Conservation (phyloP, 2,113 vertebrate genomes). For the Hippocampus abdominalis region DNA sequence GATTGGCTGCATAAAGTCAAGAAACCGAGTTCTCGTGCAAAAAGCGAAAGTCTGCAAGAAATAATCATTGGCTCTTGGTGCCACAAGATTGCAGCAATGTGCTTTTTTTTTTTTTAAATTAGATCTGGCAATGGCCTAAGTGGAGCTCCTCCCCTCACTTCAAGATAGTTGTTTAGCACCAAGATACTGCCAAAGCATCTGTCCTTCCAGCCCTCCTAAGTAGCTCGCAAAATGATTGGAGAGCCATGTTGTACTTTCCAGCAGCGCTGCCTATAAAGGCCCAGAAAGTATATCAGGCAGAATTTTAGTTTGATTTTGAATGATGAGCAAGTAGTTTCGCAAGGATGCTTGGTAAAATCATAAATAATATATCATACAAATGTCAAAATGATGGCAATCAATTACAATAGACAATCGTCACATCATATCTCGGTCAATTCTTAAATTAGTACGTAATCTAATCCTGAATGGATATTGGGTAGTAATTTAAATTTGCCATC, state of each 20-base stretch:
- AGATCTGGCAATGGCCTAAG: no score
- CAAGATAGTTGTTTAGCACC: no score
- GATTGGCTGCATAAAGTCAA: background rate
- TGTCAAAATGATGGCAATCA: background rate
- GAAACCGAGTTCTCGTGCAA: no score
- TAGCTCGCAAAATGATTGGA: background rate
- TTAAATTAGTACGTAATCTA: background rate
- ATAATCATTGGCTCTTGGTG: no score
- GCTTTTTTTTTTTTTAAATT: no score
- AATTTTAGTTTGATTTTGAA: background rate
- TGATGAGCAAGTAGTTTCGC: background rate
- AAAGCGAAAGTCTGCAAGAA: no score
- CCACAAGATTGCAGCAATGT: no score
- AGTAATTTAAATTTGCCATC: background rate
- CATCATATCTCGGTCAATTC: background rate
- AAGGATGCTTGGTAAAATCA: background rate
- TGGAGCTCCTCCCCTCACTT: no score
- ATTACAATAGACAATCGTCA: background rate
- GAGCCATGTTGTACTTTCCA: background rate
- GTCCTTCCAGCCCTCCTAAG: background rate
- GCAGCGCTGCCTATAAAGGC: background rate
- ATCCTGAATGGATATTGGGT: background rate
- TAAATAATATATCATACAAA: background rate
- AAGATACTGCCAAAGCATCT: no score
- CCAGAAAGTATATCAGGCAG: background rate